Evolutionary conservation across 2,888 invertebrate species (phyloP), one percentile per base, ranked within the genome.

Genomic region (Hemaris fuciformis): DNA sequence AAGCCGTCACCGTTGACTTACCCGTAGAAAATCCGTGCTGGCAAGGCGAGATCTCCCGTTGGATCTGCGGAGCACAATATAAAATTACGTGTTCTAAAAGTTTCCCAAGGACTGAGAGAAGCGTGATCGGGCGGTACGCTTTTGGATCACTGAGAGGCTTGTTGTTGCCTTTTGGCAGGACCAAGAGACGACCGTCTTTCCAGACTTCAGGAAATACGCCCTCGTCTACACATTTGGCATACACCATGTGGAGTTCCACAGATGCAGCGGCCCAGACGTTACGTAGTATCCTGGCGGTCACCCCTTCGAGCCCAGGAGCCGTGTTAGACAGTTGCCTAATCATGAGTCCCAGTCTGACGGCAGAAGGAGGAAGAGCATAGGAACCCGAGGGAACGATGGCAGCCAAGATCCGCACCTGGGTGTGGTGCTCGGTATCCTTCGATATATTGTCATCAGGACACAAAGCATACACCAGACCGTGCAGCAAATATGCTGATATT

Each of bases 11-110:
- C 0, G 77, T 79, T 0, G 77, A 76, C 1, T 64, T 58, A 0
- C 76, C 75, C 1, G 46, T 61, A 27, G 68, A 64, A 20, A 83
- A 82, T 0, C 81, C 80, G 45, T 76, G 75, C 67, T 83, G 80
- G 22, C 42, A 10, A 0, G 34, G 15, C 0, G 75, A 74, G 0
- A 73, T 53, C 0, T 63, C 53, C 0, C 61, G 3, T 0, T 20
- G 0, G 45, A 64, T 0, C 1, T 25, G 10, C 0, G 75, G 70
- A 0, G 77, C 71, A n/a, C 76, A 66, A 0, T 0, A 0, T 0
- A 77, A 2, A 0, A 80, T 62, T 0, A 76, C 62, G 0, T 73
- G 64, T n/a, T 81, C 80, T 0, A 79, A 41, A 0, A 80, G 20
- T 18, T 82, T 81, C 0, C 77, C 77, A 4, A 81, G 41, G 0